phyloP scores from a whole-genome alignment of 2,888 invertebrate species.

The Copidosoma aretas region DNA sequence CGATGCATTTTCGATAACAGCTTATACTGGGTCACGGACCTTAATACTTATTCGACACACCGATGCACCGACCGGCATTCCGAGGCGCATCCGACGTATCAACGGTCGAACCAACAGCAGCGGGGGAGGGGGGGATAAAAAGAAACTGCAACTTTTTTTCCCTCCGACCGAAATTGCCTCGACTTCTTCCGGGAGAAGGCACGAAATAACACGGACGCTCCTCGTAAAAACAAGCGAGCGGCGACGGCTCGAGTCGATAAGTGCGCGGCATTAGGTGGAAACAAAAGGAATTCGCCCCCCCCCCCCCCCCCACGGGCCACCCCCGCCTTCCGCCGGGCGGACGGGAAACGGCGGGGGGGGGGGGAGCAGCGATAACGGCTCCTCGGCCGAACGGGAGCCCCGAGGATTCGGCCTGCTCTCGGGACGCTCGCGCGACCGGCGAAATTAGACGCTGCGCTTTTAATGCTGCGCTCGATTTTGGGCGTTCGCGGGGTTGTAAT shows the following conservation, averaged over 20 bases:
- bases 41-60: too few relatives aligned
- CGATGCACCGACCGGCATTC: too few relatives aligned
- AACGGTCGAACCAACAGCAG: too few relatives aligned
- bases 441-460: constrained; percentile 30
- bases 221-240: not conserved
- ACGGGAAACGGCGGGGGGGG: not conserved
- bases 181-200: not conserved
- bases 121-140: not conserved
- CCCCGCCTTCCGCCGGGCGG: not conserved
- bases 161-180: not conserved
- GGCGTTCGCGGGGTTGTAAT: too few relatives aligned
- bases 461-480: too few relatives aligned
- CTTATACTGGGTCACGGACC: too few relatives aligned
- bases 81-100: too few relatives aligned
- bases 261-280: not conserved
- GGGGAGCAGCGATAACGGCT: not conserved
- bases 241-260: not conserved
- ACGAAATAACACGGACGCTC: not conserved
- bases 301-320: not conserved
- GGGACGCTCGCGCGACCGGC: not conserved
- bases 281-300: not conserved
- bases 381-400: not conserved
- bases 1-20: too few relatives aligned
- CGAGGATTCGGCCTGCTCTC: not conserved
- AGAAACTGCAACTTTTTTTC: not conserved